Percentiles rank a stretch among this genome's conserved stretches.
These are phyloP conservation scores for Acrocephalus arundinaceus DNA, from an alignment of 2,113 vertebrate species.

Conservation along the genomic window DNA sequence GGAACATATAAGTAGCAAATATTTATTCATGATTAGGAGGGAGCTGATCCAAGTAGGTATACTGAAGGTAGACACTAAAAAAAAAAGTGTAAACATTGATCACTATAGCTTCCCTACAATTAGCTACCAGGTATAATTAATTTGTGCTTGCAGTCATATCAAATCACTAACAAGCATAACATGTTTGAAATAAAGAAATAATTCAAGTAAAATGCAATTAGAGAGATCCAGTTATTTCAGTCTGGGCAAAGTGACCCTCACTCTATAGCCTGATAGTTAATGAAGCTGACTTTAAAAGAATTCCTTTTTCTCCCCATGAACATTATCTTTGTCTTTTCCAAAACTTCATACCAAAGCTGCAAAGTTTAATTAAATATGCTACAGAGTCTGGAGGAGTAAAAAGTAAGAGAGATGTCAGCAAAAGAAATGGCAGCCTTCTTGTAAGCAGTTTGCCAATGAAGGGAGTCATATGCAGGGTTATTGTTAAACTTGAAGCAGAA, in stretches of 20 bases:
- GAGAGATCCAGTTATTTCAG: slow-evolving; percentile 44
- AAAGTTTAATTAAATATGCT: slow-evolving; percentile 51
- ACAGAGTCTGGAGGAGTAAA: slow-evolving; percentile 39
- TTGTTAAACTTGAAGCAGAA: neutral
- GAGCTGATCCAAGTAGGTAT: slow-evolving; percentile 18
- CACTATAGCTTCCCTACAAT: slow-evolving; percentile 27
- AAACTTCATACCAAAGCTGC: slow-evolving; percentile 35
- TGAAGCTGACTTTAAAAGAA: slow-evolving; percentile 59
- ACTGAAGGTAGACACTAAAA: slow-evolving; percentile 35
- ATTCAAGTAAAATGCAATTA: slow-evolving; percentile 67
- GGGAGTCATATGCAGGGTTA: neutral
- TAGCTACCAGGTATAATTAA: slow-evolving; percentile 66
- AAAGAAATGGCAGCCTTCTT: neutral
- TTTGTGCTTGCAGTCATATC: slow-evolving; percentile 58
- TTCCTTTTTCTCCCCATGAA: slow-evolving; percentile 21
- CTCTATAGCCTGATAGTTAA: slow-evolving; percentile 29
- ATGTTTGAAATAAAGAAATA: slow-evolving; percentile 68
- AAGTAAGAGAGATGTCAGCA: slow-evolving; percentile 21
- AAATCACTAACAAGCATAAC: slow-evolving; percentile 67
- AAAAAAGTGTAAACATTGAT: slow-evolving; percentile 23
- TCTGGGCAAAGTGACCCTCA: slow-evolving; percentile 66
- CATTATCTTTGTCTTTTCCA: slow-evolving; percentile 50
- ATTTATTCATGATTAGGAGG: slow-evolving; percentile 53
- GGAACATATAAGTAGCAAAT: slow-evolving; percentile 53
- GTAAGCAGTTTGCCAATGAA: neutral